Evolutionary conservation across 2,113 vertebrate species (phyloP).

Genomic region (Lutjanus erythropterus): DNA sequence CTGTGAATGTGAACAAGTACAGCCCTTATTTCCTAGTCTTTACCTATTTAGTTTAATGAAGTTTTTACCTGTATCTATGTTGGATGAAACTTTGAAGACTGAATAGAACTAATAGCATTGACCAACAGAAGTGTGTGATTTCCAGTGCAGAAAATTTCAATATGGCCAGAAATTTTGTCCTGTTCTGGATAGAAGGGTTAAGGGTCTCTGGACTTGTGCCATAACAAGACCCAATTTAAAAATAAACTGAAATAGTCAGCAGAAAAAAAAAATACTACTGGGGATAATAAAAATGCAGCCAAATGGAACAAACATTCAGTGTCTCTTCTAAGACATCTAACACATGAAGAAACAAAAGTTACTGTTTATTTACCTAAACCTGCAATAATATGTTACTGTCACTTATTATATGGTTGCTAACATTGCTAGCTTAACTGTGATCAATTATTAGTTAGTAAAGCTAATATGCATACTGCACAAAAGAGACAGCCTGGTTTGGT

Average conservation of each 20-base stretch:
- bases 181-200: neutral
- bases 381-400: neutral
- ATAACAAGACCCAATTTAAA: neutral
- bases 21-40: neutral
- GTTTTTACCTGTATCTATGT: neutral
- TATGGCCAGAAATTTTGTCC: neutral
- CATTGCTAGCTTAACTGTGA: conserved; percentile 1
- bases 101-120: neutral
- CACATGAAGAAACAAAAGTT: neutral
- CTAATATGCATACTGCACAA: neutral
- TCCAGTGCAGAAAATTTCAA: neutral
- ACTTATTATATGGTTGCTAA: neutral
- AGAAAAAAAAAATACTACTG: neutral
- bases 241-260: neutral
- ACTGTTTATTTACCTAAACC: neutral
- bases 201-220: neutral
- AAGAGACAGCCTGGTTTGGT: neutral
- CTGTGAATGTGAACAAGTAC: neutral
- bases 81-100: neutral
- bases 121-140: neutral
- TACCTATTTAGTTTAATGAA: too few relatives aligned
- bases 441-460: neutral
- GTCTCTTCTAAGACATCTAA: conserved; percentile 4
- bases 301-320: neutral
- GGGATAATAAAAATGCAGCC: neutral